Base-by-base conservation (phyloP, 1,140 invertebrate species). In the Bradynema listronoti region DNA sequence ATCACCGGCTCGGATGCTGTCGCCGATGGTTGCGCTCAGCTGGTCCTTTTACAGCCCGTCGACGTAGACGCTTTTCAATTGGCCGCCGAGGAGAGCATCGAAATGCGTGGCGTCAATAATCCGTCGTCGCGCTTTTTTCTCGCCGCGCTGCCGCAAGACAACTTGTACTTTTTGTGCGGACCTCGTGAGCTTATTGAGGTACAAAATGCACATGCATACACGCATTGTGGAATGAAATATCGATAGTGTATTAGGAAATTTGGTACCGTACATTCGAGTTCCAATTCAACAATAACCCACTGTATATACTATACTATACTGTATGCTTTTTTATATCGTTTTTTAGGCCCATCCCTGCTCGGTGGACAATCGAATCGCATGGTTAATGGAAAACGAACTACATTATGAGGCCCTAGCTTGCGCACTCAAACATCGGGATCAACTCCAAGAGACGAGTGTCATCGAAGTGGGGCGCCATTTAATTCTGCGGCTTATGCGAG, bases 341-440 rank as follows among this genome's bases (percentile, higher is more conserved):
- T 49, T 70, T 57, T 11, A 74, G 66, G 75, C 70, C 0, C 49
- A 51, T 49, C 75, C 73, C 1, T 72, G 68, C 34, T 72, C 69
- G 9, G 47, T 65, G 16, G 70, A 72, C 54, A 61, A 76, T 29
- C 58, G 57, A n/a, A 58, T 76, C 19, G 9, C 39, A 33, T 76
- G 73, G 73, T 60, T 70, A 25, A 33, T 76, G 27, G 68, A 76
- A 16, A 78, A 76, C 36, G 46, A 62, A 9, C 46, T 69, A 0
- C 76, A 55, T 34, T 62, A 56, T 2, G 73, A 78, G 29, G 73
- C 73, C 4, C 50, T 72, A 7, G 63, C 67, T 39, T 69, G 61
- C 33, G 68, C 68, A 1, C 25, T 69, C 11, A 46, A 42, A 57
- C 45, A 73, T 49, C 29, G 32, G 11, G 58, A 68, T 36, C 25